Percentiles rank a stretch among this genome's conserved stretches.
phyloP scores from a whole-genome alignment of 1,140 invertebrate genomes.

The Drosophila subpulchrella region DNA sequence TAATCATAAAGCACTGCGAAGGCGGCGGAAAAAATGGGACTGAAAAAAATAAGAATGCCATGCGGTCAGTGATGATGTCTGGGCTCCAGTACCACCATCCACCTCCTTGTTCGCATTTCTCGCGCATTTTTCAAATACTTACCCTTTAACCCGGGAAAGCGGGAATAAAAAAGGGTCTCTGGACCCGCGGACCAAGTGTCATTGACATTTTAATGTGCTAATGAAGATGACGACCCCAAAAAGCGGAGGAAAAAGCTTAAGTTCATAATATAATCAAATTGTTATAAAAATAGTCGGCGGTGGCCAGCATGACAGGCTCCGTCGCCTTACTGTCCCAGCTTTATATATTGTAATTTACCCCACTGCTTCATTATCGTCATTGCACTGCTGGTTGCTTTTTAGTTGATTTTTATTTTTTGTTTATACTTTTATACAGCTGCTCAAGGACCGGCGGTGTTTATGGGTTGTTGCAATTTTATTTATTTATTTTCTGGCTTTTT shows the following conservation, averaged over 20 bases:
- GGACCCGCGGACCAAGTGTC: slow-evolving; percentile 61
- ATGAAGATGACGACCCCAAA: slow-evolving; percentile 76
- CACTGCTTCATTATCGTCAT: slow-evolving; percentile 49
- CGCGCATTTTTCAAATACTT: slow-evolving; percentile 75
- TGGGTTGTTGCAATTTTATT: slow-evolving; percentile 72
- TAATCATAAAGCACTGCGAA: slow-evolving; percentile 69
- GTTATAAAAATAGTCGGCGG: slow-evolving; percentile 75
- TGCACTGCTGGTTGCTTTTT: slow-evolving; percentile 40
- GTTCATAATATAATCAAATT: slow-evolving; percentile 79
- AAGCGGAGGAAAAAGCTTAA: slow-evolving; percentile 48
- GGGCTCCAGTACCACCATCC: not conserved
- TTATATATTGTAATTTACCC: slow-evolving; percentile 36
- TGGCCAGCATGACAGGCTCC: slow-evolving; percentile 23
- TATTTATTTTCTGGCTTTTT: slow-evolving; percentile 36
- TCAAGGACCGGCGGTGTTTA: slow-evolving; percentile 76
- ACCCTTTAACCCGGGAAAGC: slow-evolving; percentile 51
- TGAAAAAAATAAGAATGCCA: slow-evolving; percentile 39
- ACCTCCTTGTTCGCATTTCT: slow-evolving; percentile 57
- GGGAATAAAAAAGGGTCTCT: slow-evolving; percentile 22
- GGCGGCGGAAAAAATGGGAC: slow-evolving; percentile 24
- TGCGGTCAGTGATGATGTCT: slow-evolving; percentile 49
- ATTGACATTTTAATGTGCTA: slow-evolving; percentile 83
- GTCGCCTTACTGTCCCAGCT: slow-evolving; percentile 58
- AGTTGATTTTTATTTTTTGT: slow-evolving; percentile 36
- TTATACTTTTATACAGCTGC: slow-evolving; percentile 19